Conservation (phyloP, 2,113 vertebrate genomes). For the Syngnathus typhle region DNA sequence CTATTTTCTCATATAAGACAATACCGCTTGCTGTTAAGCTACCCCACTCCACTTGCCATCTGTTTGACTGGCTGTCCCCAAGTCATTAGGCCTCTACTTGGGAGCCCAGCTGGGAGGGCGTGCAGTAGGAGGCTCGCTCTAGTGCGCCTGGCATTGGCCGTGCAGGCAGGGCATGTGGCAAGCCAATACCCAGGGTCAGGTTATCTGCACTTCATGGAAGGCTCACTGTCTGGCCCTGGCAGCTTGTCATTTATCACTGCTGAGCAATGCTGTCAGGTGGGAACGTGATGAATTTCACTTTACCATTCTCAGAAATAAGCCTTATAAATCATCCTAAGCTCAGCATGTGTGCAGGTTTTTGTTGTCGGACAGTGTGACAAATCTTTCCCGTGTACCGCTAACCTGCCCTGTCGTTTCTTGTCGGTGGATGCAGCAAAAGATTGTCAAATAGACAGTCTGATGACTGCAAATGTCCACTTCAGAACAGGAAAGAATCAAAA, state of each 20-base stretch:
- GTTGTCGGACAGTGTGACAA: conserved; percentile 65
- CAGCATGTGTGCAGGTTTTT: conserved; percentile 50
- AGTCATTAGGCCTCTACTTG: conserved; percentile 59
- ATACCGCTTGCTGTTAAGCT: conserved; percentile 27
- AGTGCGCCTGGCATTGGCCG: conserved; percentile 39
- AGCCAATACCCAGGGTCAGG: conserved; percentile 65
- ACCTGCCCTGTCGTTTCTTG: conserved; percentile 39
- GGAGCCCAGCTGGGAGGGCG: conserved; percentile 38
- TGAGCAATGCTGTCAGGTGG: conserved; percentile 73
- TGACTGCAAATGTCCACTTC: conserved; percentile 33
- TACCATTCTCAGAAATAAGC: conserved; percentile 80
- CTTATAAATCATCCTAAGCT: conserved; percentile 77
- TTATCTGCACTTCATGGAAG: conserved; percentile 73
- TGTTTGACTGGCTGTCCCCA: conserved; percentile 52
- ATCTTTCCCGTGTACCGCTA: conserved; percentile 62
- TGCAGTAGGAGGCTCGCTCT: conserved; percentile 24
- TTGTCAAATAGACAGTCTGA: conserved; percentile 28
- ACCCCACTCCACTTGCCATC: conserved; percentile 49
- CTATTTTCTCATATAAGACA: conserved; percentile 19
- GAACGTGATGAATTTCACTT: conserved; percentile 78
- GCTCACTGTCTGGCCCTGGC: conserved; percentile 74
- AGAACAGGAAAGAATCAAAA: conserved; percentile 14
- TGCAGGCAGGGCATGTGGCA: conserved; percentile 66
- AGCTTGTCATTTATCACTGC: conserved; percentile 77
- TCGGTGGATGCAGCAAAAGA: conserved; percentile 35